These are phyloP conservation scores for Caenorhabditis parvicauda DNA, from an alignment of 2,888 invertebrate species.

Conservation along the genomic window DNA sequence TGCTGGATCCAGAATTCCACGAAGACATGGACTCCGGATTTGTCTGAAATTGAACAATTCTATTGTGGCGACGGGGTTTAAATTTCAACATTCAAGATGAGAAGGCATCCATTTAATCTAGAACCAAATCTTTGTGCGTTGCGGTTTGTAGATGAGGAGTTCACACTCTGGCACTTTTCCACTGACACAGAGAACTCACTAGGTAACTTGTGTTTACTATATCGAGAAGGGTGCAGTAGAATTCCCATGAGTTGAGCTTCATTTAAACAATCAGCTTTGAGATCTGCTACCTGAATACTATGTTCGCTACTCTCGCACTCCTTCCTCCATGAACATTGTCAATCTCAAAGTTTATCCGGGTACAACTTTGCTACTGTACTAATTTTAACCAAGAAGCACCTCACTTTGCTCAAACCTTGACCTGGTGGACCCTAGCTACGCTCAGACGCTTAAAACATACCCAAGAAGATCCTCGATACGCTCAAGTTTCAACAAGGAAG, in stretches of 20 bases:
- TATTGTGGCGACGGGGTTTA: conserved; percentile 3
- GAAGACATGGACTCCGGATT: conserved; percentile 34
- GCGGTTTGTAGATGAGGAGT: background rate
- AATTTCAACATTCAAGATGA: background rate
- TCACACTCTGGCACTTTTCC: background rate
- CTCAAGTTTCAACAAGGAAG: too few relatives aligned
- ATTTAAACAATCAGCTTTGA: conserved; percentile 23
- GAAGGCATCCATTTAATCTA: background rate
- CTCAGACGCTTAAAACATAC: too few relatives aligned
- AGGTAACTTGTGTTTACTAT: conserved; percentile 38
- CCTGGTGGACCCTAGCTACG: too few relatives aligned
- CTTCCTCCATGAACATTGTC: too few relatives aligned
- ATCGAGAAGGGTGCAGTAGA: conserved; percentile 14
- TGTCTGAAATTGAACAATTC: conserved; percentile 21
- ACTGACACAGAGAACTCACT: conserved; percentile 12
- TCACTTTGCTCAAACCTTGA: too few relatives aligned
- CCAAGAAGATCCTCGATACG: too few relatives aligned
- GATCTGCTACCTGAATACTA: conserved; percentile 4
- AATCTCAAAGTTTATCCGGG: too few relatives aligned
- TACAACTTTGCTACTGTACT: too few relatives aligned
- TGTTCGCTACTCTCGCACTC: too few relatives aligned
- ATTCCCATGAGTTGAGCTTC: conserved; percentile 27
- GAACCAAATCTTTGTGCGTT: too few relatives aligned
- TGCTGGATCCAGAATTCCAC: conserved; percentile 52
- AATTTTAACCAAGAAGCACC: too few relatives aligned